Evolutionary conservation across 2,113 vertebrate species (phyloP), one percentile per base, ranked within the genome.

Genomic region (Mixornis gularis): DNA sequence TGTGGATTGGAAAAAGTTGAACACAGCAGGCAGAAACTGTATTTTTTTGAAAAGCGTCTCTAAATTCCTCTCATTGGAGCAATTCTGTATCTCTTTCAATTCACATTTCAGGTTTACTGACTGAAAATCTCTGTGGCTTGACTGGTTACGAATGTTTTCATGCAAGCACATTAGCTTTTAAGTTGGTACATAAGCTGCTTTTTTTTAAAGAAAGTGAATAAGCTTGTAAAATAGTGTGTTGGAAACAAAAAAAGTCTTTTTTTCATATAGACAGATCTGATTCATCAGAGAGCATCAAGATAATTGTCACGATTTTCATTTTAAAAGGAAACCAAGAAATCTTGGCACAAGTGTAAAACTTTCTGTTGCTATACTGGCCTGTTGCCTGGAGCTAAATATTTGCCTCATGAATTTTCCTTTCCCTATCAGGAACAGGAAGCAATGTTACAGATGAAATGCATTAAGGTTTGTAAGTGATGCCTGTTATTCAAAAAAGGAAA

Each of bases 251-350:
- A 92, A 96, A 94, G 95, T 85, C 90, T 82, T 95, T 96, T 97
- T 96, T 95, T 97, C 93, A 89, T 93, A 93, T 49, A 97, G 96
- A 96, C 95, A 96, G 97, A 95, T 96, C 97, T 96, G 95, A 98
- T 97, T 98, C 97, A 98, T 97, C 88, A 95, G 96, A 96, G 70
- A 94, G 79, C 97, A 98, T 98, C 97, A 98, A 97, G 94, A 98
- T 98, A 97, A 98, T 96, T 97, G 97, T 98, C 98, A 98, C 97
- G 97, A 97, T 96, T 97, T 97, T 97, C 97, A 97, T 96, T 97
- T 97, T 96, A 96, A 96, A 98, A 98, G 96, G 97, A 95, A 97
- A 96, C 97, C 95, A 94, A 88, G 97, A 97, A 96, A 92, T 96
- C 90, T 97, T 98, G 98, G 97, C 97, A 95, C 90, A 81, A 95